These are phyloP conservation scores for Origma solitaria DNA, from an alignment of 2,113 vertebrate species.

Conservation along the genomic window DNA sequence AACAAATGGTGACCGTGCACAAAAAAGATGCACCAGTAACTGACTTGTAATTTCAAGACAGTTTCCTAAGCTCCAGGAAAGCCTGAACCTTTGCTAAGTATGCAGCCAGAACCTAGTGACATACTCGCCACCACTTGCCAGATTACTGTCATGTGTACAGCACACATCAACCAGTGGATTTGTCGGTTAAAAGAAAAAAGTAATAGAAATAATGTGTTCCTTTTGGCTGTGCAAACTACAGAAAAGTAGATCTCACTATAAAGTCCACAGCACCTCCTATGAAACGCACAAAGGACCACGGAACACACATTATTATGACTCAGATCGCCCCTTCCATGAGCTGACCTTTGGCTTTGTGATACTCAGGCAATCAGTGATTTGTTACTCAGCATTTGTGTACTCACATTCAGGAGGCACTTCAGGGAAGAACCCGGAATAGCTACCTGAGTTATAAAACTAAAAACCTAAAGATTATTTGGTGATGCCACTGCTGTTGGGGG, in stretches of 20 bases:
- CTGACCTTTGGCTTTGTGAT: not conserved
- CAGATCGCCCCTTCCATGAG: not conserved
- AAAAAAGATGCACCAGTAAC: not conserved
- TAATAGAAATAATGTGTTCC: not conserved
- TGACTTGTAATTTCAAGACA: not conserved
- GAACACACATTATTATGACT: not conserved
- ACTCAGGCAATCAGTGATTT: not conserved
- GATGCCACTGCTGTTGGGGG: not conserved
- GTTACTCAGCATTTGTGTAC: not conserved
- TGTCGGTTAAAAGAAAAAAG: not conserved
- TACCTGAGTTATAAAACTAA: not conserved
- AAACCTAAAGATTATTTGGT: not conserved
- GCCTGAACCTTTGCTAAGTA: not conserved
- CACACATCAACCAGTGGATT: not conserved
- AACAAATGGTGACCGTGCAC: slow-evolving; percentile 28
- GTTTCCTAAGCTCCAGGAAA: not conserved
- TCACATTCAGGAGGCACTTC: not conserved
- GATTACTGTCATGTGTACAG: not conserved
- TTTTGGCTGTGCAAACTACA: not conserved
- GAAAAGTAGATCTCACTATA: not conserved
- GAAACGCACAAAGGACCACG: not conserved
- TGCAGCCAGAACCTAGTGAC: not conserved
- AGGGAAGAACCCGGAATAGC: not conserved
- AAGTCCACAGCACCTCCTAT: not conserved
- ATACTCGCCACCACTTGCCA: not conserved